Evolutionary conservation across 2,113 vertebrate species (phyloP).

Genomic region (Hipposideros armiger): DNA sequence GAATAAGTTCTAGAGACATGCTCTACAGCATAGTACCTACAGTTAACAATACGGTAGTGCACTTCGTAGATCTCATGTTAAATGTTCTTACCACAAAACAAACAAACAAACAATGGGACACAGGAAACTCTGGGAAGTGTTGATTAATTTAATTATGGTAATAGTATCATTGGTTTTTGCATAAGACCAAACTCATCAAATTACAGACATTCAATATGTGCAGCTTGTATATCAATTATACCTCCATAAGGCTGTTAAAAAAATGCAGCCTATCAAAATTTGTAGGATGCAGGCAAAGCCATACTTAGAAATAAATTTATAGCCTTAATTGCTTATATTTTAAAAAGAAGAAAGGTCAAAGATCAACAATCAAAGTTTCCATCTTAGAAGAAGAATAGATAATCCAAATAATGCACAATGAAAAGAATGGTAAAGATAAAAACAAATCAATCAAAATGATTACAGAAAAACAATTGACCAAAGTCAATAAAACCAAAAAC

Average conservation of each 20-base stretch:
- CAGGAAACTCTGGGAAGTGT: neutral
- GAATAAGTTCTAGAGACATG: neutral
- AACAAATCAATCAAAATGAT: slow-evolving; percentile 19
- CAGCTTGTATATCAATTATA: neutral
- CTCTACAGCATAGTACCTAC: neutral
- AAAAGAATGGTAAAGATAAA: slow-evolving; percentile 1
- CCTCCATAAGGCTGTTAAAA: neutral
- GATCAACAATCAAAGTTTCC: neutral
- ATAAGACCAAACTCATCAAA: neutral
- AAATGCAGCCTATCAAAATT: neutral
- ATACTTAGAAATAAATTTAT: neutral
- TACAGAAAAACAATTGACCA: slow-evolving; percentile 7
- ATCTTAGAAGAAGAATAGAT: neutral
- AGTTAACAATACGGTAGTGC: neutral
- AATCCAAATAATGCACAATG: neutral
- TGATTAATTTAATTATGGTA: neutral
- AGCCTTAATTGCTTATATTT: neutral
- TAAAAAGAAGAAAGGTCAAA: neutral
- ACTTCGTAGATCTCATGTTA: neutral
- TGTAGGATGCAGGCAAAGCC: neutral
- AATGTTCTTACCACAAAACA: neutral
- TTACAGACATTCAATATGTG: neutral
- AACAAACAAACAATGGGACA: neutral
- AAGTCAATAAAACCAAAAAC: slow-evolving; percentile 16
- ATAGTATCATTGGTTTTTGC: neutral